Evolutionary conservation across 2,113 vertebrate species (phyloP), one percentile per base, ranked within the genome.

Genomic region (Heloderma charlesbogerti): DNA sequence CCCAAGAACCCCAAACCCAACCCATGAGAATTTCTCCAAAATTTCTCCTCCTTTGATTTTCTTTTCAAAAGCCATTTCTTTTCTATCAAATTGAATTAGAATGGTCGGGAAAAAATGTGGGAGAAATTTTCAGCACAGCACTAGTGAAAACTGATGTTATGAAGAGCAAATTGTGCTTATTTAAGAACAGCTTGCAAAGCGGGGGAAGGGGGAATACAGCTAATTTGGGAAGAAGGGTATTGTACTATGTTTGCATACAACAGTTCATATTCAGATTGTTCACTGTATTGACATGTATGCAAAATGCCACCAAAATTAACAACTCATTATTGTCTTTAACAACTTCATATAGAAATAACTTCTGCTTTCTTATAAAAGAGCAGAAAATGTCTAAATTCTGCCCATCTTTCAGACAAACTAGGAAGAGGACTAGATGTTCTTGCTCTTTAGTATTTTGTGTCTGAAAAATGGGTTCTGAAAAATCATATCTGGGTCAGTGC

Each of bases 401-500:
- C 54, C 37, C 22, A 22, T 43, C 10, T 43, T 77, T 7, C 37
- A 63, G 54, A 40, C 7, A 87, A 45, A 10, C 22, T 9, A 10
- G 15, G 27, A 63, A 2, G 22, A 78, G 31, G 25, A 6, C 29
- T 9, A 12, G 45, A 43, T 45, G 43, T 83, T 63, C 25, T 84
- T 43, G 13, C 40, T 43, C 37, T 84, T 18, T 67, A 37, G 27
- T 18, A 25, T 91, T 63, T 93, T 72, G 82, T 88, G 88, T 22
- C 10, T 74, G 7, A n/a, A 90, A 94, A 89, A 90, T 74, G n/a
- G n/a, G 87, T 89, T 22, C 10, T 74, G 7, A n/a, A 90, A 94
- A 89, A 90, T 74, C 79, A 63, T 29, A 82, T 78, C 81, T 84
- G 67, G 40, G 89, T 86, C 89, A 92, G 94, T 88, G 89, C 74